Evolutionary conservation across 2,888 invertebrate species (phyloP).

Genomic region (Agriopis leucophaearia): DNA sequence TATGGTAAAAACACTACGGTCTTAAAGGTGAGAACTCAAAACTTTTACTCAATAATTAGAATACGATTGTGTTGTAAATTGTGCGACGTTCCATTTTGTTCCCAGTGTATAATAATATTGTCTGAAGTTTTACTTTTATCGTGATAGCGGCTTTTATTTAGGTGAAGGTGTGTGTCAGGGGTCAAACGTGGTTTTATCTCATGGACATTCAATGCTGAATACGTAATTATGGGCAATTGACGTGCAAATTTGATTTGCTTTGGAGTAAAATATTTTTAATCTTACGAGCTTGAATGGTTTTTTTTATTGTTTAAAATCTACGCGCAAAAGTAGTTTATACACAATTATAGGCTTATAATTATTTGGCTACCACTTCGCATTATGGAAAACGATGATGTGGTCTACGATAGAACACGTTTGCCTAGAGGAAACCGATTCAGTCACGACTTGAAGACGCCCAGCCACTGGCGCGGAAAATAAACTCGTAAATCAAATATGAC

Average conservation of each 20-base stretch:
- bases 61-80: slow-evolving; percentile 35
- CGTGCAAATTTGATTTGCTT: slow-evolving; percentile 10
- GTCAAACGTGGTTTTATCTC: slow-evolving; percentile 30
- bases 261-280: not conserved
- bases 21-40: slow-evolving; percentile 40
- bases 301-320: too few species aligned
- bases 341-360: too few species aligned
- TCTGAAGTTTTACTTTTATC: slow-evolving; percentile 39
- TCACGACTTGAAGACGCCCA: too few species aligned
- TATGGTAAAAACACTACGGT: slow-evolving; percentile 43
- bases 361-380: too few species aligned
- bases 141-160: slow-evolving; percentile 28
- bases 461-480: too few species aligned
- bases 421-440: too few species aligned
- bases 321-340: too few species aligned
- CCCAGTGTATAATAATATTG: slow-evolving; percentile 28
- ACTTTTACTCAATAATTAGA: slow-evolving; percentile 48
- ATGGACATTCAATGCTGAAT: slow-evolving; percentile 19
- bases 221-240: slow-evolving; percentile 29
- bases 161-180: slow-evolving; percentile 35
- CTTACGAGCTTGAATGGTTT: not conserved
- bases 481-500: too few species aligned
- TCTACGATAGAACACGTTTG: too few species aligned
- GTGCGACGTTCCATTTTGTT: slow-evolving; percentile 34
- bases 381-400: too few species aligned